Base-by-base conservation (phyloP, 1,140 invertebrate genomes). In the Antheraea pernyi region DNA sequence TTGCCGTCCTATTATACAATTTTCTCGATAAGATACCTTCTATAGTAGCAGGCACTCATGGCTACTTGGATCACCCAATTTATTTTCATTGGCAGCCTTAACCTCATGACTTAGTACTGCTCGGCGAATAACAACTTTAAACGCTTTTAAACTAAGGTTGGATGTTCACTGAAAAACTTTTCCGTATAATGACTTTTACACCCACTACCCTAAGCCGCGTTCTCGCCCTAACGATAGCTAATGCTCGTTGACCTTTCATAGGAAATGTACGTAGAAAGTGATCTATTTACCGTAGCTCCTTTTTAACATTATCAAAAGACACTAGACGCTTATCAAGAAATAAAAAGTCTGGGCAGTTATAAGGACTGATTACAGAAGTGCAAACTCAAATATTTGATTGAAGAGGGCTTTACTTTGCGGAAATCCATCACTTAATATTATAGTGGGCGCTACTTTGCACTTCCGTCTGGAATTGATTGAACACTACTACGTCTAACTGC, bases 221-320 rank as follows among this genome's bases (percentile, higher is more conserved):
- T 63, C 46, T 22, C 7, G 7, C 9, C 61, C 61, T 36, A 37
- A 63, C 61, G 61, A 63, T 63, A 63, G 10, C 13, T 37, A 37
- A 30, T 63, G 61, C 61, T 63, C 61, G 61, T 63, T 63, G 61
- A 63, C 61, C 61, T 63, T 63, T 63, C 30, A 68, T 19, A 68
- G 66, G 66, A 68, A 68, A 59, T 19, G 61, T 63, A 63, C 61
- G 19, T 11, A 7, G n/a, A 36, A 19, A 30, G 36, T 13, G 22
- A 30, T 30, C 22, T 30, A 30, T 30, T 30, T 30, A 30, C 22
- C 1, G 22, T 1, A 30, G 22, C 22, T 30, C 22, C 22, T 30
- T 30, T 30, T 30, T 30, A 30, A 4, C 22, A 4, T 30, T 30
- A 30, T 30, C 22, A 30, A 1, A 30, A 30, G 22, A 30, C 22